A percentile compares a stretch with the other conserved stretches of the same genome.
Evolutionary conservation across 2,888 invertebrate species (phyloP).

Genomic region (Acleris laterana): DNA sequence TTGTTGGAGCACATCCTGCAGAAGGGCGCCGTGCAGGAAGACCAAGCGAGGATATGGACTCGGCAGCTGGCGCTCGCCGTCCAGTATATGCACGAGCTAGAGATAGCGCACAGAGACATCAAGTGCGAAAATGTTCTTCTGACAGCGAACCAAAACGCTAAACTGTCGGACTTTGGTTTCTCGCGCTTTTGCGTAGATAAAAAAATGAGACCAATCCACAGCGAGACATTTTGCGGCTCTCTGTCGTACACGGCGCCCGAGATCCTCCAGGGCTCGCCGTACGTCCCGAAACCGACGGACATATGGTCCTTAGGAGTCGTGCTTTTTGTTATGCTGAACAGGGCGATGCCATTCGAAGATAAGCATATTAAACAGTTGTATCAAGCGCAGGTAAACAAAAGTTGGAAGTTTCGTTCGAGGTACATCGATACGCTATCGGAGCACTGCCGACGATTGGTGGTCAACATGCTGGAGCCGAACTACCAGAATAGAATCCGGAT

Average conservation of each 20-base stretch:
- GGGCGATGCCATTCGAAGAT: constrained; percentile 93
- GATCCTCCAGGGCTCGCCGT: constrained; percentile 90
- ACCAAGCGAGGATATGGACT: constrained; percentile 89
- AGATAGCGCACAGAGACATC: constrained; percentile 91
- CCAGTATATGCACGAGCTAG: constrained; percentile 90
- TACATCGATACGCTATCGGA: constrained; percentile 83
- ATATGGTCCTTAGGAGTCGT: constrained; percentile 93
- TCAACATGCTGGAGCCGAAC: constrained; percentile 88
- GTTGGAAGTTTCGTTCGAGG: constrained; percentile 89
- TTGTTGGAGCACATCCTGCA: constrained; percentile 88
- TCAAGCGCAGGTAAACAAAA: constrained; percentile 82
- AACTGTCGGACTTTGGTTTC: constrained; percentile 93
- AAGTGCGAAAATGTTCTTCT: constrained; percentile 93
- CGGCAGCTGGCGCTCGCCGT: constrained; percentile 88
- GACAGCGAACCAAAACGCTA: constrained; percentile 89
- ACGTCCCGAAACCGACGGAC: constrained; percentile 89
- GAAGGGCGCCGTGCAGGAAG: constrained; percentile 87
- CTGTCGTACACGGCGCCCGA: constrained; percentile 95
- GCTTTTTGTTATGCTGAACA: constrained; percentile 92
- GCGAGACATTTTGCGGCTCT: constrained; percentile 94
- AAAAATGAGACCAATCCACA: constrained; percentile 78
- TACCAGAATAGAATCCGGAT: constrained; percentile 83
- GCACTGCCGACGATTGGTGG: constrained; percentile 86
- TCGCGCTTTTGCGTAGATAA: constrained; percentile 81
- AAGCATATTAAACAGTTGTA: constrained; percentile 88